Evolutionary conservation across 2,113 vertebrate genomes (phyloP).

Genomic region (Mellivora capensis): DNA sequence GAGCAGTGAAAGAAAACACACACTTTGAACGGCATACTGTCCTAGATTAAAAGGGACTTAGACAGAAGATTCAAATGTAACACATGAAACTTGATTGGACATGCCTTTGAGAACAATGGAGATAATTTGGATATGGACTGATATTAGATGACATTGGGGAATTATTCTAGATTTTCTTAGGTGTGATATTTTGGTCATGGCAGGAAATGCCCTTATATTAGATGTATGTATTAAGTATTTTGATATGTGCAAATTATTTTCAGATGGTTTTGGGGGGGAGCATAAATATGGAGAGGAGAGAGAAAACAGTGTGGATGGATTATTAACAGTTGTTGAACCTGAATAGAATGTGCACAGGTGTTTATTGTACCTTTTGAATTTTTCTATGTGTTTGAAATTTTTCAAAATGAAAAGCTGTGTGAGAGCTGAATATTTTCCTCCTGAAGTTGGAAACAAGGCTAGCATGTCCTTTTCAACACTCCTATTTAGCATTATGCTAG

Average conservation of each 20-base stretch:
- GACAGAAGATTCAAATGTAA: neutral
- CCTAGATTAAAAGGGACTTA: neutral
- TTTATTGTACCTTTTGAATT: neutral
- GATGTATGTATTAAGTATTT: neutral
- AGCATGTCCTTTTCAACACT: neutral
- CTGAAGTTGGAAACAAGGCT: neutral
- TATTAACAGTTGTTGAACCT: neutral
- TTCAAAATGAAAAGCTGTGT: neutral
- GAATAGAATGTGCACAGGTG: neutral
- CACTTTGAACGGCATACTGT: neutral
- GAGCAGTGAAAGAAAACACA: neutral
- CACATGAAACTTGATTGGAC: neutral
- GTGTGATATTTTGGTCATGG: neutral
- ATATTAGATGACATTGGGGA: neutral
- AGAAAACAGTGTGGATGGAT: neutral
- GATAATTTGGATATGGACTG: neutral
- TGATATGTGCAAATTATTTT: neutral
- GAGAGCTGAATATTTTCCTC: neutral
- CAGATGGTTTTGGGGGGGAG: neutral
- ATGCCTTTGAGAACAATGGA: neutral
- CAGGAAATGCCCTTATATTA: neutral
- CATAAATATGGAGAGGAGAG: neutral
- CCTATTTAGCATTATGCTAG: neutral
- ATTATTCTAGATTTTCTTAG: constrained; percentile 21
- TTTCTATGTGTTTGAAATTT: neutral